Evolutionary conservation across 2,113 vertebrate genomes (phyloP).

Genomic region (Theristicus caerulescens): DNA sequence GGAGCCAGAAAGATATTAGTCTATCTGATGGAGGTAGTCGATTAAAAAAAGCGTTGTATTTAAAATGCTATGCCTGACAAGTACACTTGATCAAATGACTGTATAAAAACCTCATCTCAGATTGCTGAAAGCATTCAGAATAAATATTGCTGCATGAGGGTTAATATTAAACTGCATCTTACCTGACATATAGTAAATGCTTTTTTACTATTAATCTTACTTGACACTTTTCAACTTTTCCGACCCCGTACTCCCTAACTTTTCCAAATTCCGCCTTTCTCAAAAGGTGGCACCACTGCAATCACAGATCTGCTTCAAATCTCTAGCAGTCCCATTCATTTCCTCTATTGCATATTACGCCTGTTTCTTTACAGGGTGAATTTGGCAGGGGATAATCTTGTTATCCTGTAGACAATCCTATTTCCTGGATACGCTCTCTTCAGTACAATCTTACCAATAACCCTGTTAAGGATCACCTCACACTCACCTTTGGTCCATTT

Average conservation of each 20-base stretch:
- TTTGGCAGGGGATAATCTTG: constrained; percentile 4
- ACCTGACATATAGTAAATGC: rapidly evolving
- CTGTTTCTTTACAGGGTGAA: background rate
- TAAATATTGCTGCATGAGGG: background rate
- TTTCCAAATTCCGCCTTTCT: background rate
- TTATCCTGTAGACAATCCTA: background rate
- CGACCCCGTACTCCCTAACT: background rate
- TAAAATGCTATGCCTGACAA: background rate
- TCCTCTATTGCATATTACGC: background rate
- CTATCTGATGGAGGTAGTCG: background rate
- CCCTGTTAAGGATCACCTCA: constrained; percentile 32
- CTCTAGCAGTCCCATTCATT: background rate
- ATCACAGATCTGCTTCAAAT: background rate
- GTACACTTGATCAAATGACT: background rate
- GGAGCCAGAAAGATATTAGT: background rate
- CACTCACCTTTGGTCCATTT: constrained; percentile 28
- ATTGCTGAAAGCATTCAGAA: background rate
- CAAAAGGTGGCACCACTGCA: background rate
- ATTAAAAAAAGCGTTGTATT: background rate
- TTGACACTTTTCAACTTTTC: background rate
- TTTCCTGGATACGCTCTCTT: background rate
- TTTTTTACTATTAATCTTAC: background rate
- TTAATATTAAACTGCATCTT: background rate
- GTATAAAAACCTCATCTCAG: background rate
- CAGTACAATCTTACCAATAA: background rate